These are phyloP conservation scores for Sussaba pulchella DNA, from an alignment of 2,888 invertebrate genomes.

Conservation along the genomic window DNA sequence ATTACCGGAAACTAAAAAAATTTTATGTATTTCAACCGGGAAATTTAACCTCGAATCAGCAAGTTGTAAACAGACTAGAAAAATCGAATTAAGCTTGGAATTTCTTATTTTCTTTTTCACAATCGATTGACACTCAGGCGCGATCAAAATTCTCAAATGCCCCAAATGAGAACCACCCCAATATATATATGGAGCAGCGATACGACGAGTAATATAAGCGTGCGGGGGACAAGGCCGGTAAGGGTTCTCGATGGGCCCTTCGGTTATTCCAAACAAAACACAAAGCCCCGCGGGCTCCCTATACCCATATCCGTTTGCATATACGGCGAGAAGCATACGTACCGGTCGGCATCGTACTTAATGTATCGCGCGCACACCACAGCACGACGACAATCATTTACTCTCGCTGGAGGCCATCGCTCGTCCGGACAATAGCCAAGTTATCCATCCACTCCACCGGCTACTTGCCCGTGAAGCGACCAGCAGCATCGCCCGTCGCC, in stretches of 20 bases:
- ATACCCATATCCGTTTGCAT: slow-evolving; percentile 73
- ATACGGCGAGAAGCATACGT: slow-evolving; percentile 43
- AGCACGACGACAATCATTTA: slow-evolving; percentile 81
- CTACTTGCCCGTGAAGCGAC: slow-evolving; percentile 69
- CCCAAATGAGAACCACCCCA: no score
- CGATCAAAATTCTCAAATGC: no score
- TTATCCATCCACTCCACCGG: slow-evolving; percentile 81
- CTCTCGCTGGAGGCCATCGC: slow-evolving; percentile 82
- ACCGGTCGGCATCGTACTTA: slow-evolving; percentile 29
- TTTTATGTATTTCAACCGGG: no score
- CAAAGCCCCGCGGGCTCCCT: slow-evolving; percentile 81
- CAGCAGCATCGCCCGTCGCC: slow-evolving; percentile 76
- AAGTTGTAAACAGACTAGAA: no score
- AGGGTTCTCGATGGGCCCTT: slow-evolving; percentile 78
- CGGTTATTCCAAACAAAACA: slow-evolving; percentile 83
- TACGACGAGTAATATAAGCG: slow-evolving; percentile 23
- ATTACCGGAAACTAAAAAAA: no score
- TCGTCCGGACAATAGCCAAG: slow-evolving; percentile 81
- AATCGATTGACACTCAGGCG: no score
- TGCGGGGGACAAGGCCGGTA: slow-evolving; percentile 44
- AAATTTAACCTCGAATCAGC: no score
- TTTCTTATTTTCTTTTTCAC: no score
- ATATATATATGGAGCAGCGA: not conserved
- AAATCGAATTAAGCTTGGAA: no score
- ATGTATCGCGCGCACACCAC: slow-evolving; percentile 10